A percentile compares a stretch with the other conserved stretches of the same genome.
Conservation (phyloP, 2,888 invertebrate species). For the Ceramica pisi region DNA sequence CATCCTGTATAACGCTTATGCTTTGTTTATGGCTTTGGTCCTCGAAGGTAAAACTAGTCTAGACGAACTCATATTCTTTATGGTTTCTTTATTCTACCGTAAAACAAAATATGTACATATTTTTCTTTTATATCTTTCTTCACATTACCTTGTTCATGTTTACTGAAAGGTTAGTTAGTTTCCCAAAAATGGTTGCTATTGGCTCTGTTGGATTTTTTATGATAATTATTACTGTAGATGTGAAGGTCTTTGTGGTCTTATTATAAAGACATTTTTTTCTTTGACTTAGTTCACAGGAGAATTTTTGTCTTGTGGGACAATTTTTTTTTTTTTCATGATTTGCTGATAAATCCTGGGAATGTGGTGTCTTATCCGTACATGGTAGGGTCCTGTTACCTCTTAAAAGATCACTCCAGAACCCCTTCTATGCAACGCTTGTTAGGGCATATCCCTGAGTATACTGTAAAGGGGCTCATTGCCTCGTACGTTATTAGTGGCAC, state of each 20-base stretch:
- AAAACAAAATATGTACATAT: slow-evolving; percentile 37
- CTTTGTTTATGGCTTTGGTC: slow-evolving; percentile 5
- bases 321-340: background rate
- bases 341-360: too few species aligned
- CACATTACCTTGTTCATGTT: slow-evolving; percentile 27
- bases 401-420: too few species aligned
- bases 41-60: slow-evolving; percentile 21
- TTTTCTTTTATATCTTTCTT: slow-evolving; percentile 26
- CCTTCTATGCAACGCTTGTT: too few species aligned
- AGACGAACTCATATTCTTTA: slow-evolving; percentile 14
- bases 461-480: too few species aligned
- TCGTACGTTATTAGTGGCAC: too few species aligned
- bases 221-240: background rate
- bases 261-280: background rate
- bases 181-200: background rate
- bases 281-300: background rate
- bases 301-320: background rate
- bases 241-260: too few species aligned
- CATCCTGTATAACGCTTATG: background rate
- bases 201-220: background rate
- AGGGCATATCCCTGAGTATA: too few species aligned
- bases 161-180: slow-evolving; percentile 23
- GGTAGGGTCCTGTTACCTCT: too few species aligned
- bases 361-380: too few species aligned
- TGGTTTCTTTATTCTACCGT: slow-evolving; percentile 25